phyloP scores from a whole-genome alignment of 2,113 vertebrate genomes.

The Falco punctatus region DNA sequence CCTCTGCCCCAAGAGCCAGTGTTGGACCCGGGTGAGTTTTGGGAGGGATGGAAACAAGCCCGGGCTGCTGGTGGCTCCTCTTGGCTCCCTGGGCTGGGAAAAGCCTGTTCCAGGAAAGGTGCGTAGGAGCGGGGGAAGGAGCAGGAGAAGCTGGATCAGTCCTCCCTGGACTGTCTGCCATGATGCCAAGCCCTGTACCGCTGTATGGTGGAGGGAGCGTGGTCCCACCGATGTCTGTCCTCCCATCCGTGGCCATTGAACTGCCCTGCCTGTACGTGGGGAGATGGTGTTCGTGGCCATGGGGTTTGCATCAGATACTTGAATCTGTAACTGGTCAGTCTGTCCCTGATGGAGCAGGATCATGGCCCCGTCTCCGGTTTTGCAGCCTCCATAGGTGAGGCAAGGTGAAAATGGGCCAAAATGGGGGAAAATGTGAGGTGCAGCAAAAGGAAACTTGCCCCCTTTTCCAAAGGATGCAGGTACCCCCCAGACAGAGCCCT shows the following conservation, averaged over 20 bases:
- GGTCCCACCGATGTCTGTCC: neutral
- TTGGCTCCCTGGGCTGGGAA: neutral
- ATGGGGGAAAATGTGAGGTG: neutral
- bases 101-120: neutral
- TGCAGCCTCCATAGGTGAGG: neutral
- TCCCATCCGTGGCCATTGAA: rapidly evolving
- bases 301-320: neutral
- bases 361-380: neutral
- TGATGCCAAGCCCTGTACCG: rapidly evolving
- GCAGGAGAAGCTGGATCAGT: neutral
- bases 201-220: rapidly evolving
- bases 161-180: neutral
- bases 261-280: rapidly evolving
- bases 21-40: neutral
- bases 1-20: rapidly evolving
- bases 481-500: neutral
- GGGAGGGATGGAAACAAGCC: neutral
- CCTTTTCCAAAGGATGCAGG: neutral
- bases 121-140: neutral
- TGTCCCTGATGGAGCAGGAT: neutral
- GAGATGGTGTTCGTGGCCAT: neutral
- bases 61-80: neutral
- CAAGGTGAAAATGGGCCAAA: neutral
- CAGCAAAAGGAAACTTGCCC: neutral
- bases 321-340: rapidly evolving